Evolutionary conservation across 1,140 invertebrate species (phyloP), one percentile per base, ranked within the genome.

Genomic region (Mactra quadrangularis): DNA sequence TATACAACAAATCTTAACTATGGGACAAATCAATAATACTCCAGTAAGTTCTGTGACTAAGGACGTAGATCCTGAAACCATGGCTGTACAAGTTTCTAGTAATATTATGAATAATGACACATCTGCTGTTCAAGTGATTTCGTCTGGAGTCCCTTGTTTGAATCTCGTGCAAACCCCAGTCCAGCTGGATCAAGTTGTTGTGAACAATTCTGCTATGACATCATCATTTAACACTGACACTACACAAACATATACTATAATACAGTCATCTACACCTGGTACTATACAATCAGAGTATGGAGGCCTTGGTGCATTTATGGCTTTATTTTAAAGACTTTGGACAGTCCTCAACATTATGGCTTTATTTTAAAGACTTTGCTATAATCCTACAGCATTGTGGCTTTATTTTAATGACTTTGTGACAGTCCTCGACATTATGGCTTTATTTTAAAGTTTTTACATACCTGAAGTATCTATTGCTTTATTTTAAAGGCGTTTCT

Each of bases 291-390:
- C 85, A 45, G 85, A 88, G 35, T 88, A 87, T 60, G 74, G 83
- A 6, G 84, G 84, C 2, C 84, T 89, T 9, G 76, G 85, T 74
- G 84, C 88, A 13, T 88, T 89, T 53, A 89, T 89, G 86, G 82
- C 88, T 57, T 74, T 88, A 25, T 85, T 89, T 79, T 87, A 72
- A 64, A 7, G 38, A 6, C 15, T 7, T 41, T 41, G 15, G 6
- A 41, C 38, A 27, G 47, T n/a, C n/a, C n/a, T n/a, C n/a, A n/a
- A n/a, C n/a, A n/a, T n/a, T n/a, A n/a, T n/a, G n/a, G n/a, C n/a
- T n/a, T n/a, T n/a, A n/a, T n/a, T n/a, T n/a, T n/a, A n/a, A n/a
- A n/a, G n/a, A n/a, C n/a, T n/a, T n/a, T n/a, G n/a, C n/a, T n/a
- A n/a, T n/a, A n/a, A n/a, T n/a, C n/a, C n/a, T n/a, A n/a, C n/a